Evolutionary conservation across 1,140 invertebrate genomes (phyloP).

Genomic region (Orius insidiosus): DNA sequence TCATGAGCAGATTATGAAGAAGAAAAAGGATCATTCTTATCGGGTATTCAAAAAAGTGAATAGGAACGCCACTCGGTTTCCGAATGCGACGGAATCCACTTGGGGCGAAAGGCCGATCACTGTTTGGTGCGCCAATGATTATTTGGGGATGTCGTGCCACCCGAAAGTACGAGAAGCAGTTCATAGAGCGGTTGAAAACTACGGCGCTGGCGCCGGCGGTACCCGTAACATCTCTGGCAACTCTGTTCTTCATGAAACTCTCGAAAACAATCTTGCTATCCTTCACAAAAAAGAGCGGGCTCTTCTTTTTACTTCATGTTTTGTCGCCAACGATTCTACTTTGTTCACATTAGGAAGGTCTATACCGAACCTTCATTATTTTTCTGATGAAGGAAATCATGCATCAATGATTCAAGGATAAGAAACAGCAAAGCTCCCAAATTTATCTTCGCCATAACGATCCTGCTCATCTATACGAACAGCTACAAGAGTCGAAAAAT

Average conservation of each 20-base stretch:
- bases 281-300: constrained; percentile 87
- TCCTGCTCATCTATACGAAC: constrained; percentile 60
- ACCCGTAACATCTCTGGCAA: constrained; percentile 96
- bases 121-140: constrained; percentile 98
- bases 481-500: constrained; percentile 55
- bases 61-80: constrained; percentile 69
- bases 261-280: constrained; percentile 70
- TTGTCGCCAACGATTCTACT: constrained; percentile 94
- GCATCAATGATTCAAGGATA: constrained; percentile 97
- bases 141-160: constrained; percentile 88
- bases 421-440: constrained; percentile 81
- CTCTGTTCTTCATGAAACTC: constrained; percentile 72
- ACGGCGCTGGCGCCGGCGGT: constrained; percentile 88
- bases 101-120: constrained; percentile 67
- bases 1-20: constrained; percentile 72
- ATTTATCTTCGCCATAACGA: constrained; percentile 94
- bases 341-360: constrained; percentile 79
- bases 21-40: constrained; percentile 94
- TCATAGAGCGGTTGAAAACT: constrained; percentile 61
- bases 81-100: constrained; percentile 66
- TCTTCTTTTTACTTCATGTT: constrained; percentile 90
- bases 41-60: constrained; percentile 92
- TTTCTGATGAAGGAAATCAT: constrained; percentile 96
- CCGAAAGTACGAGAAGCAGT: constrained; percentile 71
- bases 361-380: constrained; percentile 81